Evolutionary conservation across 2,797 vertebrate species (phyloP).

Genomic region (Danio jaintianensis): DNA sequence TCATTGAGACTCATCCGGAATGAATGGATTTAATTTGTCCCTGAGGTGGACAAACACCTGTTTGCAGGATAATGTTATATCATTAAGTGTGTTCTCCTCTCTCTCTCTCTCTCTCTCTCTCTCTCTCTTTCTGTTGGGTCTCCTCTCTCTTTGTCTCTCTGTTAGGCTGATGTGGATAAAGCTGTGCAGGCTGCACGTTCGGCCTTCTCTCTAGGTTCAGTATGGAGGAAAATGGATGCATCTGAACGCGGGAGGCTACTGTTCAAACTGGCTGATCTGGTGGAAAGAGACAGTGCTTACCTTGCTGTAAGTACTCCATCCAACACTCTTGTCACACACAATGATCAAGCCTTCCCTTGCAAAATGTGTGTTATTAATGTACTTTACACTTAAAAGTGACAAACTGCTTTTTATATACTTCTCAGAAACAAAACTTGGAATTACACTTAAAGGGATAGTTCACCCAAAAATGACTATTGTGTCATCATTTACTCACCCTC

Average conservation of each 20-base stretch:
- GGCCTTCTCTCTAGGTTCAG: constrained; percentile 92
- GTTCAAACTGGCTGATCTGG: constrained; percentile 93
- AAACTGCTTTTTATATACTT: too few species aligned
- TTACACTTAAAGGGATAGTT: too few species aligned
- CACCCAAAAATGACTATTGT: too few species aligned
- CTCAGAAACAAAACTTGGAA: too few species aligned
- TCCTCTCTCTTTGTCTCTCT: constrained; percentile 18
- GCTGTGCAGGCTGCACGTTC: constrained; percentile 92
- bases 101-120: background rate
- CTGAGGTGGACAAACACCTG: constrained; percentile 51
- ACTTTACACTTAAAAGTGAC: too few species aligned
- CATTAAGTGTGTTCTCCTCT: constrained; percentile 14
- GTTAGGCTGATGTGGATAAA: constrained; percentile 92
- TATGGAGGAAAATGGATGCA: constrained; percentile 96
- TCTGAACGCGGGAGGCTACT: constrained; percentile 93
- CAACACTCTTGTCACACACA: background rate
- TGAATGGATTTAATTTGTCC: constrained; percentile 54
- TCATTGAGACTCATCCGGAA: constrained; percentile 43
- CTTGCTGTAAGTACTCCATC: constrained; percentile 82
- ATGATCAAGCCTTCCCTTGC: background rate
- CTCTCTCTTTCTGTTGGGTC: background rate
- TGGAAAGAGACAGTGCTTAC: constrained; percentile 91
- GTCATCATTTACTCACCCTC: too few species aligned
- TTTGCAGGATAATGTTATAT: constrained; percentile 48
- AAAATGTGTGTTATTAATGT: too few species aligned